A percentile compares a stretch with the other conserved stretches of the same genome.
Conservation (phyloP, 2,113 vertebrate species). For the Gymnarchus niloticus region DNA sequence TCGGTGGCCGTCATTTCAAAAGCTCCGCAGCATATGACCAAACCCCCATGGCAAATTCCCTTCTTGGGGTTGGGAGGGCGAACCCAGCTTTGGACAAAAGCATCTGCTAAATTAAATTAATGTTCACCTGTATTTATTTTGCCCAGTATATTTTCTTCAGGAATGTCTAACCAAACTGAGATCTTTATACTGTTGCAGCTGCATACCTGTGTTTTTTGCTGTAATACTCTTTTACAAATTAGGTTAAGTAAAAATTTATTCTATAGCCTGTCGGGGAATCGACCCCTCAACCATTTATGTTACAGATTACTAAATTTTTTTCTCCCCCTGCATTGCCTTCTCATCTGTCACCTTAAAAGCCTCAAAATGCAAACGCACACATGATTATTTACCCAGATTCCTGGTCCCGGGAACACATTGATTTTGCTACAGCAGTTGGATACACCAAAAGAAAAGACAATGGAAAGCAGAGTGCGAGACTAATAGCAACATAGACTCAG, state of each 20-base stretch:
- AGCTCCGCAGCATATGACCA: background rate
- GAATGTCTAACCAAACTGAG: background rate
- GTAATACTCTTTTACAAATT: background rate
- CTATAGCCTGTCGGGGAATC: background rate
- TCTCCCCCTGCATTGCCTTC: background rate
- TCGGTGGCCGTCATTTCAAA: background rate
- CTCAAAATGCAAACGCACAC: background rate
- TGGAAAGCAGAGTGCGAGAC: background rate
- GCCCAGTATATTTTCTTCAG: background rate
- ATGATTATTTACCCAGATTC: background rate
- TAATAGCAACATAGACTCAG: background rate
- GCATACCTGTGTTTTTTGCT: background rate
- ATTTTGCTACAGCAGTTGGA: background rate
- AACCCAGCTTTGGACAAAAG: too few species aligned
- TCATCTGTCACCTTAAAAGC: background rate
- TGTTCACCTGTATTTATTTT: background rate
- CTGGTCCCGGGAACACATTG: background rate
- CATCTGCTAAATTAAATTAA: too few species aligned
- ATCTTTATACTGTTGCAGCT: background rate
- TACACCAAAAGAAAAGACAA: background rate
- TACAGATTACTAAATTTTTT: background rate
- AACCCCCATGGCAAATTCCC: background rate
- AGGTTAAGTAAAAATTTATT: background rate
- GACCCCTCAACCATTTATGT: background rate
- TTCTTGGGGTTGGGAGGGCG: background rate